Percentiles rank a stretch among this genome's conserved stretches.
Conservation (phyloP, 2,113 vertebrate species). For the Dromas ardeola region DNA sequence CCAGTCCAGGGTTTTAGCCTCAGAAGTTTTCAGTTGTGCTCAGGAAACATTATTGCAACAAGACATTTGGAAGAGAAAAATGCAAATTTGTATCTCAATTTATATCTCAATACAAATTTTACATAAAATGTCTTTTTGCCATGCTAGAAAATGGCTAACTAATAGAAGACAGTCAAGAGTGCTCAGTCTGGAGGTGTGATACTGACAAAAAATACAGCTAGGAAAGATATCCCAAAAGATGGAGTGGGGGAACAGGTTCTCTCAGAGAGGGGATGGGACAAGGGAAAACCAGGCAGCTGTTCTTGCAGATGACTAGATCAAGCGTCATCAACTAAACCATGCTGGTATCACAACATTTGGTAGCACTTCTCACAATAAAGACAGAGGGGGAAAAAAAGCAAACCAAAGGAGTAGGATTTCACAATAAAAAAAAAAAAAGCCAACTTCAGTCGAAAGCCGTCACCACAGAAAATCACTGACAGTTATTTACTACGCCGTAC, state of each 20-base stretch:
- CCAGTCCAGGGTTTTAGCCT: neutral
- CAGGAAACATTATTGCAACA: accelerated
- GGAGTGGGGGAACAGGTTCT: neutral
- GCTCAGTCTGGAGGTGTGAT: neutral
- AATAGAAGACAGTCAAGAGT: neutral
- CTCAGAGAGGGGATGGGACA: neutral
- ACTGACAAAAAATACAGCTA: neutral
- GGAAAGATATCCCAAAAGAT: neutral
- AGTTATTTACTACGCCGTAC: neutral
- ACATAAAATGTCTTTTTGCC: neutral
- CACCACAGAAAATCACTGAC: neutral
- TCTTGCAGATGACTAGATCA: neutral
- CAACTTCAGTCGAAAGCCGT: neutral
- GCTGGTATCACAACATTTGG: neutral
- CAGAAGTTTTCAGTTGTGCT: neutral
- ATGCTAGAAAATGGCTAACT: neutral
- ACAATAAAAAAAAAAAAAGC: neutral
- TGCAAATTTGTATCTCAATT: neutral
- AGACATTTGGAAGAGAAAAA: neutral
- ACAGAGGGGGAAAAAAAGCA: neutral
- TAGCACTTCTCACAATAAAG: neutral
- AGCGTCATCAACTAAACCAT: neutral
- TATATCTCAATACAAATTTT: neutral
- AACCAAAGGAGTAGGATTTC: neutral
- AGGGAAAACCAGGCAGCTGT: accelerated